Base-by-base conservation (phyloP, 53 echinoderm and acorn worm species). In the Paracentrotus lividus region DNA sequence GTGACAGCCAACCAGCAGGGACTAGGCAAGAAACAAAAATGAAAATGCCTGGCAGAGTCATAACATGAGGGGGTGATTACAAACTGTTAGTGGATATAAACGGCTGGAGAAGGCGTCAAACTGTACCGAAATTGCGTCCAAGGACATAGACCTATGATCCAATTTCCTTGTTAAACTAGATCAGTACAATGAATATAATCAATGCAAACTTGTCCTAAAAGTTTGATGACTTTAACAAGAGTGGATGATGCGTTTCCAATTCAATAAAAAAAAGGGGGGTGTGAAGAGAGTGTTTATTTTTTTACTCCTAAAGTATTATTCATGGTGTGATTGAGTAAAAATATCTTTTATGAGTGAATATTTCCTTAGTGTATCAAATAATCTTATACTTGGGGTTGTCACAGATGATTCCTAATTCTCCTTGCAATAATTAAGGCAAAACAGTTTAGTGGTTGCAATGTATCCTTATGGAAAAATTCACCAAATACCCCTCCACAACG, bases 91-190 rank as follows among this genome's bases (percentile, higher is more conserved):
- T 84, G 29, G 53, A 18, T 15, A 18, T 34, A 36, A 72, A 72
- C 72, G 15, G 72, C 40, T 72, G 72, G 72, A 40, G 38, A 10
- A 32, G 4, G 72, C 72, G 4, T 72, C 72, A 38, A n/a, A 72
- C 32, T 18, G 33, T 38, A 18, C 5, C 4, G 40, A 72, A 72
- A n/a, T 86, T 52, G 86, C 56, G 18, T 8, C 86, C 52, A 57
- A 34, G 86, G 86, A 49, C 56, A 86, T 53, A 49, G 21, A 23
- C 33, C 54, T 32, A 86, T 21, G 52, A 32, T 52, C 23, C 36
- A 57, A 86, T 86, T 52, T 52, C 53, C 86, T 34, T 6, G 18
- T 72, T 72, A 72, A 72, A 72, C 36, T 72, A 40, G 72, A 72
- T 36, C 40, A 14, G 40, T 72, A 1, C 72, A 1, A 32, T 0